A percentile compares a stretch with the other conserved stretches of the same genome.
These are phyloP conservation scores for Acropora yongei DNA, from an alignment of 64 coral and sea anemone genomes.

Conservation along the genomic window DNA sequence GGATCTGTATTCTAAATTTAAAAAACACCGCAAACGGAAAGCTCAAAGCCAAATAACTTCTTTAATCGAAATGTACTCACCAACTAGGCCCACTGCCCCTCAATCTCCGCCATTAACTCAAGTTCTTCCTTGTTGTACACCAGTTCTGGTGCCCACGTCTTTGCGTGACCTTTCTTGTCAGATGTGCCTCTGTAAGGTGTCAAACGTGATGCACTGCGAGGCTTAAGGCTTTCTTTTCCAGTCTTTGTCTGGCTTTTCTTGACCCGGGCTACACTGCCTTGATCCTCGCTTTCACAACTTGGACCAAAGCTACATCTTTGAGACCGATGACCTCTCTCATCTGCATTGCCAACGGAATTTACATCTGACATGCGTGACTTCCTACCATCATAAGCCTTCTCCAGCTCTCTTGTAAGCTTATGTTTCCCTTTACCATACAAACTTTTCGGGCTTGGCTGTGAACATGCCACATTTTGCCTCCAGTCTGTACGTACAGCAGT, in stretches of 20 bases:
- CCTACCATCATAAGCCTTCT: not conserved
- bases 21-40: too few species aligned
- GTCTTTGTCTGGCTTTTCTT: not conserved
- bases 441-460: not conserved
- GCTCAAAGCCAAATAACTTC: too few species aligned
- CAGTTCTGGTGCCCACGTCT: not conserved
- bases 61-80: not conserved
- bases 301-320: not conserved
- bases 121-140: not conserved
- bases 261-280: not conserved
- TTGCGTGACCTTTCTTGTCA: not conserved
- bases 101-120: not conserved
- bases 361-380: not conserved
- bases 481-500: not conserved
- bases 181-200: not conserved
- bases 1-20: too few species aligned
- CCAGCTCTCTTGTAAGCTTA: not conserved
- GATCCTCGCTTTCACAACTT: not conserved
- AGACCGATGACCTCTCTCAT: not conserved
- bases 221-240: not conserved
- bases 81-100: not conserved
- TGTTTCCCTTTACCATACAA: not conserved
- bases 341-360: not conserved
- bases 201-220: not conserved
- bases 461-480: not conserved